Evolutionary conservation across 64 coral and sea anemone species (phyloP).

Genomic region (Porites australiensis): DNA sequence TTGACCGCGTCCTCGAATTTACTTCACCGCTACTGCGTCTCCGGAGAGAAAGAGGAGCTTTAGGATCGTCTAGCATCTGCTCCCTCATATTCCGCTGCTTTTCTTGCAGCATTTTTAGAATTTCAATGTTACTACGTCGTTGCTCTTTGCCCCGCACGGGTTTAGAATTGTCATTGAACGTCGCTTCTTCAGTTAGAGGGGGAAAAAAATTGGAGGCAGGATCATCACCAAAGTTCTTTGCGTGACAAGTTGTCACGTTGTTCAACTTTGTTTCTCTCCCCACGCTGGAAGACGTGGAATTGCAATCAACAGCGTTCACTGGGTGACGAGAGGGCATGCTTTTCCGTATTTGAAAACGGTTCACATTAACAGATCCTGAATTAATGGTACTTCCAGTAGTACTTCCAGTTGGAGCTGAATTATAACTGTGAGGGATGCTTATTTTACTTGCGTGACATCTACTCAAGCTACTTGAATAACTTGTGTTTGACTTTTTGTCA

Average conservation of each 20-base stretch:
- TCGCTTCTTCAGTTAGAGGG: not conserved
- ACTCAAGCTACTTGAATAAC: not conserved
- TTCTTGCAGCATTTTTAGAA: slow-evolving; percentile 18
- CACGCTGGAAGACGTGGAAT: not conserved
- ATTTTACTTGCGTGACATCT: not conserved
- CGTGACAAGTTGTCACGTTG: not conserved
- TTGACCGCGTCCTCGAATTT: not conserved
- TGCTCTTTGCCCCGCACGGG: slow-evolving; percentile 3
- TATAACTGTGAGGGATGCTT: not conserved
- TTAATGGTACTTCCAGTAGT: not conserved
- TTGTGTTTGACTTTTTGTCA: not conserved
- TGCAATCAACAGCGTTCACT: not conserved
- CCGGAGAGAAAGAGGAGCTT: not conserved
- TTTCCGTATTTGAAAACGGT: not conserved
- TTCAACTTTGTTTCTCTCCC: not conserved
- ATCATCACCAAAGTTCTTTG: not conserved
- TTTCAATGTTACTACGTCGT: slow-evolving; percentile 28
- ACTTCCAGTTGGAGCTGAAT: not conserved
- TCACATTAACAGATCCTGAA: not conserved
- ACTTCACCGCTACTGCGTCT: not conserved
- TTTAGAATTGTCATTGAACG: not conserved
- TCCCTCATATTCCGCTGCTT: slow-evolving; percentile 19
- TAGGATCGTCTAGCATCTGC: slow-evolving; percentile 5
- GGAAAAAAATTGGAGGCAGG: not conserved
- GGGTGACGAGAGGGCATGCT: too few relatives aligned